Conservation (phyloP, 2,888 invertebrate species). For the Platycnemis pennipes region DNA sequence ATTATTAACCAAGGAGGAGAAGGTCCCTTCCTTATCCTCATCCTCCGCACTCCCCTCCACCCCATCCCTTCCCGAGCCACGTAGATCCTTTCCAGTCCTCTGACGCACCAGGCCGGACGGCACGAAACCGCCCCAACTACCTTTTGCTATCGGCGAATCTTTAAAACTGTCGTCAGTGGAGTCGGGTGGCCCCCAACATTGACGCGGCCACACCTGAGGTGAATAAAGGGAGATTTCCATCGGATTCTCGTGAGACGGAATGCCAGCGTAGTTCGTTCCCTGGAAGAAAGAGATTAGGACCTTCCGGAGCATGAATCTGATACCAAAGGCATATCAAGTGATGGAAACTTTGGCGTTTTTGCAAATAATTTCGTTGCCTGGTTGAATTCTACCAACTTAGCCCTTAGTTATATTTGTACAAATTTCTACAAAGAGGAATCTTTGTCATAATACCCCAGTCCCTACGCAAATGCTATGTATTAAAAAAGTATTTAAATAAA, state of each 20-base stretch:
- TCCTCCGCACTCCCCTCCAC: too few species aligned
- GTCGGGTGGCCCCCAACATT: neutral
- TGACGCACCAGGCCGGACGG: neutral
- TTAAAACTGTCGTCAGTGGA: neutral
- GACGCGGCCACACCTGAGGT: constrained; percentile 46
- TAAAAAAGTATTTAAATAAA: too few species aligned
- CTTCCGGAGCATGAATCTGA: neutral
- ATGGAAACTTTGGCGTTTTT: too few species aligned
- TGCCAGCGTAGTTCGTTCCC: neutral
- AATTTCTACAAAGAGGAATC: too few species aligned
- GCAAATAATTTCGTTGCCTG: too few species aligned
- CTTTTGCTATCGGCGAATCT: constrained; percentile 27
- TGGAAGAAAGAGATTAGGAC: neutral
- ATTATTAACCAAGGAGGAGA: neutral
- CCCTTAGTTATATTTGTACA: too few species aligned
- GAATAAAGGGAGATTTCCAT: constrained; percentile 11
- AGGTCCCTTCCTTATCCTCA: neutral
- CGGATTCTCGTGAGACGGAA: neutral
- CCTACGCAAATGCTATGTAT: too few species aligned
- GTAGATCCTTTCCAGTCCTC: neutral
- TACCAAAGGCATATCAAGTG: too few species aligned
- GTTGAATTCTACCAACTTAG: too few species aligned
- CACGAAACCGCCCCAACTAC: neutral
- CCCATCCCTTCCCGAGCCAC: neutral
- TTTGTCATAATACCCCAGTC: too few species aligned